Conservation (phyloP, 64 coral and sea anemone genomes). For the Cladopsammia gracilis region DNA sequence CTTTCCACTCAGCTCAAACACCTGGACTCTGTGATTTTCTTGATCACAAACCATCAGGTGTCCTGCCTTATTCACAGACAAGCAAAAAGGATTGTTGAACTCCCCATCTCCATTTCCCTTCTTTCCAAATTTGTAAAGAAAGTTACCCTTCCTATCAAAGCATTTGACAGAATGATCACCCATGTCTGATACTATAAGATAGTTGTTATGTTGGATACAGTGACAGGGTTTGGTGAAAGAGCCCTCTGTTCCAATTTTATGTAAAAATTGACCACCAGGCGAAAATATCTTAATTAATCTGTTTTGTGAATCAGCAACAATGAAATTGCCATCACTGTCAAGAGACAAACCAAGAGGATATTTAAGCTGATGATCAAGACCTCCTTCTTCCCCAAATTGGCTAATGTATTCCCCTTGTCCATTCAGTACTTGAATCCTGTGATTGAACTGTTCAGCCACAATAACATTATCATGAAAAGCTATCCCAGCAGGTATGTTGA, state of each 20-base stretch:
- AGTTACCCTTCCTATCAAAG: conserved; percentile 66
- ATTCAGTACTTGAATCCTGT: background rate
- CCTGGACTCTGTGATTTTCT: conserved; percentile 66
- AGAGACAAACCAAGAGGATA: background rate
- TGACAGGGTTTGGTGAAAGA: conserved; percentile 49
- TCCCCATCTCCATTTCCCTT: conserved; percentile 25
- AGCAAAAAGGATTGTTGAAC: conserved; percentile 30
- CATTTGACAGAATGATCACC: background rate
- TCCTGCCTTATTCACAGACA: conserved; percentile 44
- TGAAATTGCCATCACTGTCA: background rate
- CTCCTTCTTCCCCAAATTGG: background rate
- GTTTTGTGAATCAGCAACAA: background rate
- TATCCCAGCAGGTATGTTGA: background rate
- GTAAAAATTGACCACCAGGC: background rate
- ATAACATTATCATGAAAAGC: background rate
- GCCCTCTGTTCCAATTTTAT: too few species aligned
- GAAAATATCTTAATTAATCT: background rate
- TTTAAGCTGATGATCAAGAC: background rate
- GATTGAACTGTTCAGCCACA: background rate
- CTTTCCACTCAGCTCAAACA: conserved; percentile 63
- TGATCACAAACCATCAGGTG: conserved; percentile 58
- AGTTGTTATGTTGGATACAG: conserved; percentile 20
- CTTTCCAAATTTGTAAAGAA: conserved; percentile 51
- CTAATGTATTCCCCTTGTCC: background rate
- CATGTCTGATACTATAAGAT: conserved; percentile 24